Evolutionary conservation across 2,113 vertebrate species (phyloP).

Genomic region (Geococcyx californianus): DNA sequence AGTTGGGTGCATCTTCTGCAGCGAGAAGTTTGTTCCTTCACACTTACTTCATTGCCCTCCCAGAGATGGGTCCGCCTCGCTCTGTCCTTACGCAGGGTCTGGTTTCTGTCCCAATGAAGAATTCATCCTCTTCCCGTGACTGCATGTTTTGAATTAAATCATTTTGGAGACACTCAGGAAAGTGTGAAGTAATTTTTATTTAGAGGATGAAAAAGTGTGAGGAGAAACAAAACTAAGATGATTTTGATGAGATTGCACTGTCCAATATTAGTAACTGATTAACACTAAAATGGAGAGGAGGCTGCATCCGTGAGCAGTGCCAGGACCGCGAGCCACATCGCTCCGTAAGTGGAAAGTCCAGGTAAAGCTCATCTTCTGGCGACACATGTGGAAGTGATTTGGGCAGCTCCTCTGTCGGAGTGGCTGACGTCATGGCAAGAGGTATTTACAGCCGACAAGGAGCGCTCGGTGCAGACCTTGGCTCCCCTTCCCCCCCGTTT

Average conservation of each 20-base stretch:
- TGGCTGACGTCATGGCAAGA: constrained; percentile 24
- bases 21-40: background rate
- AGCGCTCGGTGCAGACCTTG: background rate
- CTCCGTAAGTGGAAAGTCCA: constrained; percentile 18
- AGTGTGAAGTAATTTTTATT: constrained; percentile 32
- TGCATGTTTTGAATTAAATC: background rate
- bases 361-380: constrained; percentile 29
- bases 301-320: background rate
- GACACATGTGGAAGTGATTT: constrained; percentile 46
- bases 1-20: background rate
- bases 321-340: background rate
- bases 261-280: background rate
- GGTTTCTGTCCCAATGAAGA: background rate
- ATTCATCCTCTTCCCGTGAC: background rate
- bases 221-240: background rate
- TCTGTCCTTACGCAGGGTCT: background rate
- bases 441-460: constrained; percentile 22
- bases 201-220: background rate
- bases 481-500: background rate
- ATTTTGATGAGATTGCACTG: background rate
- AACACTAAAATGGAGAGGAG: background rate
- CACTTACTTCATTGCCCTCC: background rate
- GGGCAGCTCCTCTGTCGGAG: constrained; percentile 13
- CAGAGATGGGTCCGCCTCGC: accelerated
- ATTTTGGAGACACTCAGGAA: background rate